A percentile compares a stretch with the other conserved stretches of the same genome.
These are phyloP conservation scores for Phataginus tricuspis DNA, from an alignment of 2,797 vertebrate genomes.

Conservation along the genomic window DNA sequence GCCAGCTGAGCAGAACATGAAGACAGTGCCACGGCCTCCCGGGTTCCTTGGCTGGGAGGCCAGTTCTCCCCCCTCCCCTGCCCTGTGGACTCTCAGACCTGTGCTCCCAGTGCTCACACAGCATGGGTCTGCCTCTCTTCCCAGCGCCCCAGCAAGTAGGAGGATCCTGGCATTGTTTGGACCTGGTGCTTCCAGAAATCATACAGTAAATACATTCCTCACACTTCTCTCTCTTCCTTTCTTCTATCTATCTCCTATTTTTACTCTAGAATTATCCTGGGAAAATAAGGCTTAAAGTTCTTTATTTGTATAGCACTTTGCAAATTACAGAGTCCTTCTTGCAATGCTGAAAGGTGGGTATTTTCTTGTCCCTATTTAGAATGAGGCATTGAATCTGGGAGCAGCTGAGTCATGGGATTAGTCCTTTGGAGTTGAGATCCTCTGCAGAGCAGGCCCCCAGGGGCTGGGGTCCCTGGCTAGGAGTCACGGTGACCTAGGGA, in stretches of 20 bases:
- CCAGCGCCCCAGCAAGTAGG: not conserved
- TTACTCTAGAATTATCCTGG: slow-evolving; percentile 52
- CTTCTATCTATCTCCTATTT: slow-evolving; percentile 36
- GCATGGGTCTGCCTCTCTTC: not conserved
- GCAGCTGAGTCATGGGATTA: slow-evolving; percentile 18
- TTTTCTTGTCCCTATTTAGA: slow-evolving; percentile 57
- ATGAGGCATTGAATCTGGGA: not conserved
- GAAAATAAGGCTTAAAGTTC: slow-evolving; percentile 19
- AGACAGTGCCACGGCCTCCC: too few relatives aligned
- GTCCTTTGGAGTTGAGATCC: not conserved
- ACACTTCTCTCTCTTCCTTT: not conserved
- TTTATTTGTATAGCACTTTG: slow-evolving; percentile 14
- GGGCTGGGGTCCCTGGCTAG: not conserved
- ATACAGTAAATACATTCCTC: not conserved
- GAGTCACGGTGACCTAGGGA: not conserved
- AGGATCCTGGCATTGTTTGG: not conserved
- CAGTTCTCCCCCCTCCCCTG: not conserved
- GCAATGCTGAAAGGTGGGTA: slow-evolving; percentile 47
- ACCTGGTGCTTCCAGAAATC: not conserved
- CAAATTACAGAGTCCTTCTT: slow-evolving; percentile 50
- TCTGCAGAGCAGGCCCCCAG: not conserved
- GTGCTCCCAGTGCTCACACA: too few relatives aligned
- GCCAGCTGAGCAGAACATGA: too few relatives aligned
- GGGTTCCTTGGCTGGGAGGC: not conserved
- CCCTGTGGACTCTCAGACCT: too few relatives aligned